These are phyloP conservation scores for Pseudoatta argentina DNA, from an alignment of 1,140 invertebrate genomes.

Conservation along the genomic window DNA sequence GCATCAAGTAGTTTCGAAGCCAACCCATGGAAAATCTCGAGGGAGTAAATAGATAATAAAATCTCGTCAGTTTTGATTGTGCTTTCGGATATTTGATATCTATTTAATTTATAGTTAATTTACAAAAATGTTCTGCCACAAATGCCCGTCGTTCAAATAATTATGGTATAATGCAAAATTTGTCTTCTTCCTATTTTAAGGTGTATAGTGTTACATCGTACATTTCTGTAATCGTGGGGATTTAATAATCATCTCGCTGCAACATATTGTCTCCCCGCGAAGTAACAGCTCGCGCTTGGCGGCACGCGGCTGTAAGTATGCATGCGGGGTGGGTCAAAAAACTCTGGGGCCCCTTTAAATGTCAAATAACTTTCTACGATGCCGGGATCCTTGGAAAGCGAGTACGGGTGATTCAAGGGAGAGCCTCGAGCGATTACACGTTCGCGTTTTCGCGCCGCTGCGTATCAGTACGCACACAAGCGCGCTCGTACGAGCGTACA, in stretches of 20 bases:
- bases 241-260: not conserved
- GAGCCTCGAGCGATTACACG: slow-evolving; percentile 36
- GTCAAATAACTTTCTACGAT: slow-evolving; percentile 75
- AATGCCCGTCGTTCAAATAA: not conserved
- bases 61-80: not conserved
- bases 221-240: not conserved
- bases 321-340: slow-evolving; percentile 48
- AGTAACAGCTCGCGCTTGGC: not conserved
- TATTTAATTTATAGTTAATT: not conserved
- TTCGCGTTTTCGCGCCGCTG: not conserved
- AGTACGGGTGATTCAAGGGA: slow-evolving; percentile 21
- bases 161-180: not conserved
- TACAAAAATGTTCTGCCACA: not conserved
- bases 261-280: not conserved
- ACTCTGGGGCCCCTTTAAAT: slow-evolving; percentile 66
- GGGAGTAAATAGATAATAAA: not conserved
- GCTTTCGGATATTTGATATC: not conserved
- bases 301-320: not conserved
- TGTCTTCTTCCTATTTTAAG: not conserved
- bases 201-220: too few relatives aligned
- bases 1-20: not conserved
- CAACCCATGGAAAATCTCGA: not conserved
- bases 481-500: not conserved
- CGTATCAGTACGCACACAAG: not conserved
- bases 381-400: slow-evolving; percentile 53